Evolutionary conservation across 2,113 vertebrate genomes (phyloP).

Genomic region (Butastur rufipennis): DNA sequence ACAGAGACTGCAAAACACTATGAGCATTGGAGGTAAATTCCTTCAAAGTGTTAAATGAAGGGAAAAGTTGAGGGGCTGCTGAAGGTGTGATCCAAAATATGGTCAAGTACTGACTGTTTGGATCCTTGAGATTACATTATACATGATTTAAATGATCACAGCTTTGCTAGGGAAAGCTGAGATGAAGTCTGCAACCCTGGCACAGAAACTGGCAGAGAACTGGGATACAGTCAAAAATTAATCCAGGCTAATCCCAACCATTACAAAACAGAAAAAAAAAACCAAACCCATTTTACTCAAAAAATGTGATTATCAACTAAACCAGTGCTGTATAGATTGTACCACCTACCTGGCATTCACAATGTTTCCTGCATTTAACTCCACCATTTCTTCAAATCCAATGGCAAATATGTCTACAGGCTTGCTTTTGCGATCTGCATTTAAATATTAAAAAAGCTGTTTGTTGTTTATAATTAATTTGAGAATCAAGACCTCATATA

Average conservation of each 20-base stretch:
- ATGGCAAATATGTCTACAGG: constrained; percentile 96
- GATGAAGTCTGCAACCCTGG: neutral
- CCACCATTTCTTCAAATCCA: constrained; percentile 99
- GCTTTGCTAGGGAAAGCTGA: neutral
- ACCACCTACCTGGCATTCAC: constrained; percentile 91
- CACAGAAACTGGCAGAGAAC: neutral
- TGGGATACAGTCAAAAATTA: neutral
- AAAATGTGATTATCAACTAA: neutral
- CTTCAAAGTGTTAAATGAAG: neutral
- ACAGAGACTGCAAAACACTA: neutral
- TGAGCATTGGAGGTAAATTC: neutral
- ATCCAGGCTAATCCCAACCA: neutral
- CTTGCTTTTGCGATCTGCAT: constrained; percentile 85
- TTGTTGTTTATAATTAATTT: neutral
- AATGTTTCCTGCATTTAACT: constrained; percentile 97
- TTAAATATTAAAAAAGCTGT: constrained; percentile 9
- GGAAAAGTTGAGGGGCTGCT: neutral
- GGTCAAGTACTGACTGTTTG: neutral
- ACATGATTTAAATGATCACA: neutral
- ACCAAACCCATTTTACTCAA: too few species aligned
- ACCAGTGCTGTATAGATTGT: neutral
- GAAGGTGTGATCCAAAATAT: neutral
- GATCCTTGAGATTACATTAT: neutral
- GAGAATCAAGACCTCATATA: neutral
- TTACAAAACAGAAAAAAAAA: neutral